Evolutionary conservation across 37 sponge, comb jelly and placozoan genomes (phyloP).

Genomic region (Aplysina aerophoba): DNA sequence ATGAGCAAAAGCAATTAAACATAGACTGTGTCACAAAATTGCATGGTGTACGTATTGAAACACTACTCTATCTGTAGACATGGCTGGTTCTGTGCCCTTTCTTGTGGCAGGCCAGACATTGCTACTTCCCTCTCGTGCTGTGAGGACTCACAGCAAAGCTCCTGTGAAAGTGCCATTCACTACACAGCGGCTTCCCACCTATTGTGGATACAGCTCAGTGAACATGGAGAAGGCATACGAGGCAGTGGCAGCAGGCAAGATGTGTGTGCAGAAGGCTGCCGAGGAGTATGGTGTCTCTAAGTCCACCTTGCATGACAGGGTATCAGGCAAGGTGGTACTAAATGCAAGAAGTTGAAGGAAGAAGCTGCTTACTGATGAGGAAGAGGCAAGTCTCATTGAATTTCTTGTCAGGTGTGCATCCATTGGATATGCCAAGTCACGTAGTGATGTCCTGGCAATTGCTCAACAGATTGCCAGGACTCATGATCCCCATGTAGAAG

Average conservation of each 20-base stretch:
- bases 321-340: not conserved
- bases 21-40: no score
- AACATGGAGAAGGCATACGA: not conserved
- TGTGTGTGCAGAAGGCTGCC: not conserved
- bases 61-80: no score
- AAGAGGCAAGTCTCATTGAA: conserved; percentile 12
- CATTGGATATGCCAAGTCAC: conserved; percentile 29
- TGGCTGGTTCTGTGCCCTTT: no score
- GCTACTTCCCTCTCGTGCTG: no score
- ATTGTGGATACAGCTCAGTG: not conserved
- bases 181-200: not conserved
- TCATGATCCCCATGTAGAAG: not conserved
- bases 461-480: not conserved
- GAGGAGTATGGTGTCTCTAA: conserved; percentile 29
- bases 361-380: not conserved
- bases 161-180: no score
- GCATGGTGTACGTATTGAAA: no score
- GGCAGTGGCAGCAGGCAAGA: not conserved
- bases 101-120: no score
- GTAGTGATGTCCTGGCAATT: conserved; percentile 15
- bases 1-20: no score
- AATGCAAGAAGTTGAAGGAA: not conserved
- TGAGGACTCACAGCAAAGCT: no score
- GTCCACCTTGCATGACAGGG: conserved; percentile 6
- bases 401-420: conserved; percentile 26